These are phyloP conservation scores for Tetranychus truncatus DNA, from an alignment of 2,888 invertebrate species.

Conservation along the genomic window DNA sequence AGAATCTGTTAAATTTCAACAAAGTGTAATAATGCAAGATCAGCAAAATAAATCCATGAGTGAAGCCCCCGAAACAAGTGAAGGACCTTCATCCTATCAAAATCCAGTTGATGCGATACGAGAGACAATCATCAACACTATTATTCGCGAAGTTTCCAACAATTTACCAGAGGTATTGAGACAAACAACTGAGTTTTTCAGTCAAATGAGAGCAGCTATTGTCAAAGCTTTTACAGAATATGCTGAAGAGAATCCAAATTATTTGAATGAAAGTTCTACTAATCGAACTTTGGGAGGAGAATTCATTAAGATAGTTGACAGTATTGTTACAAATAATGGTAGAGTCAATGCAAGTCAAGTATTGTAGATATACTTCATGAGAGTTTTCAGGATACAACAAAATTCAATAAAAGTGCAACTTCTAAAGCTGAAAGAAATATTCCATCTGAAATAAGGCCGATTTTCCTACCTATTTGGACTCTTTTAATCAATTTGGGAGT, in stretches of 20 bases:
- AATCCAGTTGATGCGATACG: constrained; percentile 3
- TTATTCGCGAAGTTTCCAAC: background rate
- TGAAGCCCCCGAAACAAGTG: constrained; percentile 4
- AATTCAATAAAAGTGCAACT: too few species aligned
- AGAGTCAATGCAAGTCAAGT: background rate
- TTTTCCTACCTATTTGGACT: too few species aligned
- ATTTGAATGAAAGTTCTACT: background rate
- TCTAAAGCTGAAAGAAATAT: too few species aligned
- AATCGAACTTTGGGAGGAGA: background rate
- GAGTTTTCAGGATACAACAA: too few species aligned
- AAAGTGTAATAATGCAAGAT: background rate
- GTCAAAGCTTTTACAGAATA: background rate
- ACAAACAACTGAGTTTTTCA: constrained; percentile 6
- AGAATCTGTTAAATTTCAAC: background rate
- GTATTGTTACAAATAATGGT: background rate
- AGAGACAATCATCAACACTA: background rate
- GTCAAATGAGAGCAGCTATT: background rate
- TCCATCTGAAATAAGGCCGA: too few species aligned
- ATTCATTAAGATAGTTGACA: background rate
- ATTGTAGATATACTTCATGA: background rate
- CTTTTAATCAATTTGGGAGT: too few species aligned
- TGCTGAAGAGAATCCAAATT: background rate
- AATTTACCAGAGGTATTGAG: background rate
- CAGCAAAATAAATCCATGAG: background rate
- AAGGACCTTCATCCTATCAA: background rate